phyloP scores from a whole-genome alignment of 2,797 vertebrate species.

The Synanceia verrucosa region DNA sequence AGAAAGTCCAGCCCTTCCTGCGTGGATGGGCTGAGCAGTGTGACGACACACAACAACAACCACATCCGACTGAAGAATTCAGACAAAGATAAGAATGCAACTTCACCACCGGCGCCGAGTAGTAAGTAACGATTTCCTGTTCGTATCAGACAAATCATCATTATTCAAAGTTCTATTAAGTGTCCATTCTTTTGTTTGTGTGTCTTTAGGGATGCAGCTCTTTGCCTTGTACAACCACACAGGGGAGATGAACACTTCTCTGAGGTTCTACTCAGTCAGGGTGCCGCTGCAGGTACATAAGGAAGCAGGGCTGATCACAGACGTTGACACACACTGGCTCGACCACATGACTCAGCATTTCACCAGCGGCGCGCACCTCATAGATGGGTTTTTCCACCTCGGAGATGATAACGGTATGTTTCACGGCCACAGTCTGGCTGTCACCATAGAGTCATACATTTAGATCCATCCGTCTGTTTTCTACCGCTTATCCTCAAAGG shows the following conservation, averaged over 20 bases:
- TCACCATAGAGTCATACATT: background rate
- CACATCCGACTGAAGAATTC: conserved; percentile 64
- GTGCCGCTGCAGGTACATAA: conserved; percentile 89
- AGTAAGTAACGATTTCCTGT: conserved; percentile 64
- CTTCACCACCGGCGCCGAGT: conserved; percentile 46
- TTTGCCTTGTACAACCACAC: conserved; percentile 93
- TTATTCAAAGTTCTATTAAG: background rate
- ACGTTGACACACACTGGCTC: conserved; percentile 92
- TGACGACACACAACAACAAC: conserved; percentile 71
- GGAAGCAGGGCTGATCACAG: conserved; percentile 86
- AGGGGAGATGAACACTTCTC: conserved; percentile 77
- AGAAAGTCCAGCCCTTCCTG: conserved; percentile 26
- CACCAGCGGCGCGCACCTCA: conserved; percentile 89
- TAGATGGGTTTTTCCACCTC: conserved; percentile 91
- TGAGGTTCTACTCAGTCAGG: conserved; percentile 90
- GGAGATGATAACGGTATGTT: conserved; percentile 83
- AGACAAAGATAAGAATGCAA: conserved; percentile 48
- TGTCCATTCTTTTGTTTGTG: background rate
- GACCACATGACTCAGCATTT: conserved; percentile 99
- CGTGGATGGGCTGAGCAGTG: conserved; percentile 25
- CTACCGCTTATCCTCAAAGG: too few relatives aligned
- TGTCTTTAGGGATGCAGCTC: conserved; percentile 84
- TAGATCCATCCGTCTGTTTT: too few relatives aligned
- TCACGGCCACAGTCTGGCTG: too few relatives aligned
- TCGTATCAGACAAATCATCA: background rate